Percentiles rank a stretch among this genome's conserved stretches.
Evolutionary conservation across 2,888 invertebrate species (phyloP).

Genomic region (Villa cingulata): DNA sequence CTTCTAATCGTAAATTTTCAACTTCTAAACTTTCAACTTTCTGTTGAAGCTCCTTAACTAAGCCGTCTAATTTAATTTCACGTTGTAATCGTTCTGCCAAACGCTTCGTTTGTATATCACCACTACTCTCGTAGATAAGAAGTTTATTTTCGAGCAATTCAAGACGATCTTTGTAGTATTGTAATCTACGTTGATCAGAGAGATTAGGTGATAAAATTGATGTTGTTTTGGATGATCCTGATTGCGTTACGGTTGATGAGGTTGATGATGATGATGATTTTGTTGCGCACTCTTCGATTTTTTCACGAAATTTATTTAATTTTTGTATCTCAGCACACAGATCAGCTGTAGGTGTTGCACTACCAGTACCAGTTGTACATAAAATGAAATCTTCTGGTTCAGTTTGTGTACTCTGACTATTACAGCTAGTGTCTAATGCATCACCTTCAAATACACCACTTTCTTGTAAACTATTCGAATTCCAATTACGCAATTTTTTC

Average conservation of each 20-base stretch:
- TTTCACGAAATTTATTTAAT: slow-evolving; percentile 48
- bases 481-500: slow-evolving; percentile 21
- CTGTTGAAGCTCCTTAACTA: slow-evolving; percentile 36
- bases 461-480: slow-evolving; percentile 48
- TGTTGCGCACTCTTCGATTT: slow-evolving; percentile 43
- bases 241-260: slow-evolving; percentile 16
- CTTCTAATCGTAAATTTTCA: slow-evolving; percentile 51
- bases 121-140: slow-evolving; percentile 50
- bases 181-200: slow-evolving; percentile 44
- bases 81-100: slow-evolving; percentile 48
- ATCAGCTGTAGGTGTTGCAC: slow-evolving; percentile 36
- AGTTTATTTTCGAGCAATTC: slow-evolving; percentile 51
- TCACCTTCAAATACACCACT: slow-evolving; percentile 55
- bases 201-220: slow-evolving; percentile 13
- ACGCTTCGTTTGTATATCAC: slow-evolving; percentile 46
- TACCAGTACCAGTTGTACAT: background rate
- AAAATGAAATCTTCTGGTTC: slow-evolving; percentile 38
- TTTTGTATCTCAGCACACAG: slow-evolving; percentile 48
- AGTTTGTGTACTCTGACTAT: slow-evolving; percentile 37
- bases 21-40: slow-evolving; percentile 45
- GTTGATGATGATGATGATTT: slow-evolving; percentile 8
- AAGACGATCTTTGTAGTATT: slow-evolving; percentile 52
- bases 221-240: slow-evolving; percentile 3
- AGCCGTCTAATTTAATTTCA: slow-evolving; percentile 42
- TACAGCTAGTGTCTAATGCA: slow-evolving; percentile 1